phyloP scores from a whole-genome alignment of 2,888 invertebrate genomes.

The Venusia cambrica region DNA sequence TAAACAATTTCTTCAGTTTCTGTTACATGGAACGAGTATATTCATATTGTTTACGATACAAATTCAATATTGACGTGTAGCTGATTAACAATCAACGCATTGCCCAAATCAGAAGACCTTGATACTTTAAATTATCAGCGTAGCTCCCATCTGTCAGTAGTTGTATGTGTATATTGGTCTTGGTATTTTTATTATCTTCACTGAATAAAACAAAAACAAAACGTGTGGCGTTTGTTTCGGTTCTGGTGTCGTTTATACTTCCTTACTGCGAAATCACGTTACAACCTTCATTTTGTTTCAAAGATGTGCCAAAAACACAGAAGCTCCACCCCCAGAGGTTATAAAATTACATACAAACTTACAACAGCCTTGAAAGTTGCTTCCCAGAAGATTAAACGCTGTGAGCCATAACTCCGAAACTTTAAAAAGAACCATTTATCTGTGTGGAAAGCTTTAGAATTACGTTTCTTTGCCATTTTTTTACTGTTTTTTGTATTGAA shows the following conservation, averaged over 20 bases:
- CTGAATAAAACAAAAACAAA: too few species aligned
- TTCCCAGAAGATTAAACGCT: conserved; percentile 30
- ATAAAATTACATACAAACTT: conserved; percentile 22
- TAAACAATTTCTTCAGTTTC: too few species aligned
- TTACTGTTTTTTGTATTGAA: conserved; percentile 49
- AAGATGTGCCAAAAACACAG: conserved; percentile 17
- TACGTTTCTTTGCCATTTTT: conserved; percentile 46
- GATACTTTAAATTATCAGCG: too few species aligned
- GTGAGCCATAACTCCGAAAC: conserved; percentile 41
- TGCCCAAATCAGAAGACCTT: too few species aligned
- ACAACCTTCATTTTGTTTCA: conserved; percentile 8
- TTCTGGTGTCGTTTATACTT: neutral
- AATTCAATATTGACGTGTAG: too few species aligned
- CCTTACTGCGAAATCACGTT: conserved; percentile 1
- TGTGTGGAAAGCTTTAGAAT: conserved; percentile 43
- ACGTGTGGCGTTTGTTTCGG: too few species aligned
- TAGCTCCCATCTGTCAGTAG: too few species aligned
- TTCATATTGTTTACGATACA: too few species aligned
- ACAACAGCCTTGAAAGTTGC: conserved; percentile 37
- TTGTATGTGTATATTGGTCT: too few species aligned
- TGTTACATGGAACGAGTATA: too few species aligned
- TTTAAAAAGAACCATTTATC: conserved; percentile 49
- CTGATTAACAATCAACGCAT: too few species aligned
- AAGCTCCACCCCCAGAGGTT: conserved; percentile 16
- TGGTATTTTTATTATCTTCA: too few species aligned